phyloP scores from a whole-genome alignment of 2,888 invertebrate genomes.

The Metopia argyrocephala region DNA sequence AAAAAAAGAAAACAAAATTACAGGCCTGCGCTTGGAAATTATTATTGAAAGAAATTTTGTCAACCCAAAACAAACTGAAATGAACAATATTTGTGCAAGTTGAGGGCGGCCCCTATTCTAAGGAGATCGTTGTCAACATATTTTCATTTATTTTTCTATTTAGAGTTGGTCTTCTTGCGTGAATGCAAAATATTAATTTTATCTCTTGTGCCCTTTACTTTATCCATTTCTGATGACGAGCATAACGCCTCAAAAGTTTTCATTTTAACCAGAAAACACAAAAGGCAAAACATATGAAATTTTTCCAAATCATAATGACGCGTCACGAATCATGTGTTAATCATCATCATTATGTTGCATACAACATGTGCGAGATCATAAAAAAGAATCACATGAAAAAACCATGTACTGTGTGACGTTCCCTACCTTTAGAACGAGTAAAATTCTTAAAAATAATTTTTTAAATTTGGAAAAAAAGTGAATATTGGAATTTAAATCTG shows the following conservation, averaged over 20 bases:
- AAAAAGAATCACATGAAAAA: constrained; percentile 38
- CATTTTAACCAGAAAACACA: too few species aligned
- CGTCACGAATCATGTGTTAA: constrained; percentile 57
- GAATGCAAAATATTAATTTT: too few species aligned
- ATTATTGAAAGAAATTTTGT: constrained; percentile 17
- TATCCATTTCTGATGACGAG: neutral
- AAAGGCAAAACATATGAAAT: constrained; percentile 40
- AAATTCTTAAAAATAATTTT: neutral
- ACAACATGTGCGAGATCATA: constrained; percentile 50
- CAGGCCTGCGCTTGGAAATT: too few species aligned
- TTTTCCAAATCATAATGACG: constrained; percentile 41
- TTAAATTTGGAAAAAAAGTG: too few species aligned
- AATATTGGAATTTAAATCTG: neutral
- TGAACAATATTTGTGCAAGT: neutral
- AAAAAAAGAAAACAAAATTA: too few species aligned
- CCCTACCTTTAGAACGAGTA: constrained; percentile 14
- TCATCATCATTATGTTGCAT: constrained; percentile 54
- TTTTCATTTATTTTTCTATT: too few species aligned
- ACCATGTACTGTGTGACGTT: constrained; percentile 1
- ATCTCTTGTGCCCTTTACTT: neutral
- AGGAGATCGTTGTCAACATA: too few species aligned
- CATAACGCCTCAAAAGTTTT: neutral
- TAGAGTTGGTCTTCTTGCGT: too few species aligned
- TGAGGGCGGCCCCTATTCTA: too few species aligned
- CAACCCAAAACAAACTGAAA: neutral